Percentiles rank a stretch among this genome's conserved stretches.
phyloP scores from a whole-genome alignment of 2,113 vertebrate genomes.

The Callospermophilus lateralis region DNA sequence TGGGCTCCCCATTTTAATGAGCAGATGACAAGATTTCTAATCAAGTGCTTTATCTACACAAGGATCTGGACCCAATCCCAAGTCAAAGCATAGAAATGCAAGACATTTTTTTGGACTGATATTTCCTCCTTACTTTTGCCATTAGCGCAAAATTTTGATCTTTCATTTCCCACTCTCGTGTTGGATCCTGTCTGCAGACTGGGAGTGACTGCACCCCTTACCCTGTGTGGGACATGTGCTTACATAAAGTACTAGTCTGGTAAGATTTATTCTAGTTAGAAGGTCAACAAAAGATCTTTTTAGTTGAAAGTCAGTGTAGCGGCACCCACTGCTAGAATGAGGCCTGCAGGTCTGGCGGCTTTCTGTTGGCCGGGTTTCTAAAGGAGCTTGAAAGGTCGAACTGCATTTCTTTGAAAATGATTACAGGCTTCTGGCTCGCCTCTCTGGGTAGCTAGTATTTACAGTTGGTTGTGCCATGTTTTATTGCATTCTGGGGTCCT shows the following conservation, averaged over 20 bases:
- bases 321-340: background rate
- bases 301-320: background rate
- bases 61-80: background rate
- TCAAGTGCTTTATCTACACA: background rate
- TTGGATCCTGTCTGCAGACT: background rate
- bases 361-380: background rate
- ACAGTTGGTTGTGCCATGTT: background rate
- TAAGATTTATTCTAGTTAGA: constrained; percentile 61
- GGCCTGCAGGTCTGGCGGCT: background rate
- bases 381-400: constrained; percentile 50
- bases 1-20: background rate
- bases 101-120: background rate
- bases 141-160: background rate
- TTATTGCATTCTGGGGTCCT: background rate
- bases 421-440: background rate
- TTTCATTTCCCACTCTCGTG: background rate
- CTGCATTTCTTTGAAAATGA: constrained; percentile 37
- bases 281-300: constrained; percentile 59
- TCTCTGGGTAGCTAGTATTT: background rate
- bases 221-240: background rate
- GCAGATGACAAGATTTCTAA: background rate
- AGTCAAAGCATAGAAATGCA: background rate
- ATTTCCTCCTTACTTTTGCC: background rate
- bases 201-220: background rate
- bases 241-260: constrained; percentile 36